A percentile compares a stretch with the other conserved stretches of the same genome.
Conservation (phyloP, 1,140 invertebrate genomes). For the Mya arenaria region DNA sequence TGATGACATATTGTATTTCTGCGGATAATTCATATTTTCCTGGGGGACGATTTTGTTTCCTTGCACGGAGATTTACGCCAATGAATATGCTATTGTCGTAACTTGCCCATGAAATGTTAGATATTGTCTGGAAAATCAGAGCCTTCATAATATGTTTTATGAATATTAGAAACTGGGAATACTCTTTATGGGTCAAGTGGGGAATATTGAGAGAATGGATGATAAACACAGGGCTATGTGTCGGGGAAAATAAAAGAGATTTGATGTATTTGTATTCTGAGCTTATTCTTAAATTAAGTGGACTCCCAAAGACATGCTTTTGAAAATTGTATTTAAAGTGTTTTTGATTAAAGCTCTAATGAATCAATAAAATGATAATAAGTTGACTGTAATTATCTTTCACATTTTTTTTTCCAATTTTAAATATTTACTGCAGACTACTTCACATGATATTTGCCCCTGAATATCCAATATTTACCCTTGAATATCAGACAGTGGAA, state of each 20-base stretch:
- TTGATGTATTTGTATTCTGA: conserved; percentile 18
- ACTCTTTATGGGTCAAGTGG: too few relatives aligned
- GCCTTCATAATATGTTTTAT: neutral
- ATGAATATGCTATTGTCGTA: conserved; percentile 1
- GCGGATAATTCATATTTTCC: neutral
- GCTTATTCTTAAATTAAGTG: conserved; percentile 4
- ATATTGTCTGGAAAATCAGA: neutral
- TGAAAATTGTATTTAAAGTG: too few relatives aligned
- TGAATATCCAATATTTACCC: too few relatives aligned
- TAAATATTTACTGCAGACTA: too few relatives aligned
- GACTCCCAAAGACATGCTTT: neutral
- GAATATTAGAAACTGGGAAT: too few relatives aligned
- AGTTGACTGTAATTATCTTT: too few relatives aligned
- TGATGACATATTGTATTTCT: conserved; percentile 25
- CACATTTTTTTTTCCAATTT: too few relatives aligned
- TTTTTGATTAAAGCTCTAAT: too few relatives aligned
- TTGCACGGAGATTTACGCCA: conserved; percentile 38
- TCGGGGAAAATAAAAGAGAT: conserved; percentile 15
- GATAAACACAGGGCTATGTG: conserved; percentile 7
- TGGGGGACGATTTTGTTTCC: conserved; percentile 29
- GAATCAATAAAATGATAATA: too few relatives aligned
- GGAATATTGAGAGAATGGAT: too few relatives aligned
- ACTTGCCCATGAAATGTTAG: neutral
- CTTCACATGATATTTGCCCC: too few relatives aligned
- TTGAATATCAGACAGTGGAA: too few relatives aligned